Base-by-base conservation (phyloP, 2,888 invertebrate genomes). In the Melinaea marsaeus region DNA sequence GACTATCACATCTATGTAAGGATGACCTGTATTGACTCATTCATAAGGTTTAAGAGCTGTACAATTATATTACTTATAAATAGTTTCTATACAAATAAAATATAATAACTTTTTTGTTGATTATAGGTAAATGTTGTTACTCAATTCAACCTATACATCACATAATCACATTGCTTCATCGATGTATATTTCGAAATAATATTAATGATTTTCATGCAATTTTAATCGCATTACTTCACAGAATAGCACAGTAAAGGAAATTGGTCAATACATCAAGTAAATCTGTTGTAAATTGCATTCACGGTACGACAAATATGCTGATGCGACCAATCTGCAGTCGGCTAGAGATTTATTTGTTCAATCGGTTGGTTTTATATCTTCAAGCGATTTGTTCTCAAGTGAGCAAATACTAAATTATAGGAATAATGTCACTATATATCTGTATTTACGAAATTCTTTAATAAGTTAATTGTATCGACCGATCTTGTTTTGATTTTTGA, bases 231-330 rank as follows among this genome's bases (percentile, higher is more conserved):
- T 51, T 55, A 65, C 61, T 61, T 62, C 69, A 35, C 63, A 63
- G 62, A 65, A 63, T 62, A 68, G 58, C 56, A 51, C 62, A 46
- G 58, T 57, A 68, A 64, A 64, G 64, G 58, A 63, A 68, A 65
- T 65, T 68, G 67, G 66, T 56, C 65, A 63, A 72, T 69, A 65
- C 60, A 72, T 69, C 68, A 69, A 68, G 69, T 71, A 71, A 68
- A 78, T 76, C 74, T 73, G 73, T 73, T 70, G 75, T 74, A 77
- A 77, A 79, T 78, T 75, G 74, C 73, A 72, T 75, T 72, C 61
- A 64, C 58, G 58, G 64, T 69, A 62, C 69, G 71, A 73, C 78
- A 75, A 76, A 77, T 77, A 75, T 74, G 74, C 71, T 63, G 66
- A 66, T 63, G 65, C 46, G 48, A 63, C 62, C 64, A 57, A 64